Percentiles rank a stretch among this genome's conserved stretches.
phyloP scores from a whole-genome alignment of 2,797 vertebrate species.

The Oreochromis mossambicus region DNA sequence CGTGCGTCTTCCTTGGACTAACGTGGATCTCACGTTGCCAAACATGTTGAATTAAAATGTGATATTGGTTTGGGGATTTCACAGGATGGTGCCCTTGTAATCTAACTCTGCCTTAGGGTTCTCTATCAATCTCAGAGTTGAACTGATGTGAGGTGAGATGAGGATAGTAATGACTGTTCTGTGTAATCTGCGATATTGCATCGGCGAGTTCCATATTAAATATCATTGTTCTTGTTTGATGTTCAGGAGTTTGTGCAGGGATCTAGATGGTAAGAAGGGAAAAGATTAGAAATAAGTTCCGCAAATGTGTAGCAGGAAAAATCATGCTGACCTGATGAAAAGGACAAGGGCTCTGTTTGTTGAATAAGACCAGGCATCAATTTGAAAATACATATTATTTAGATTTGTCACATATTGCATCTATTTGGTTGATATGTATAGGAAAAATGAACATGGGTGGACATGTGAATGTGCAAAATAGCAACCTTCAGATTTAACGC shows the following conservation, averaged over 20 bases:
- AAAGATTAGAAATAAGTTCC: neutral
- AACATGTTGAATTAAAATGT: constrained; percentile 57
- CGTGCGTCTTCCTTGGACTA: constrained; percentile 2
- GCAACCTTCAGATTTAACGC: neutral
- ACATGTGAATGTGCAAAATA: neutral
- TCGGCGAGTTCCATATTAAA: constrained; percentile 19
- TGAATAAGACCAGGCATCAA: neutral
- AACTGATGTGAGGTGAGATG: constrained; percentile 46
- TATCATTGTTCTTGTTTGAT: constrained; percentile 30
- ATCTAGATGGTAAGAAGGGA: neutral
- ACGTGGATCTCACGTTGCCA: constrained; percentile 39
- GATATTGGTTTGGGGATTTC: constrained; percentile 64
- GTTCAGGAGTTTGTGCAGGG: neutral
- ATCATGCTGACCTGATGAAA: neutral
- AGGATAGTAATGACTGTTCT: constrained; percentile 51
- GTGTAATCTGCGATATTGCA: constrained; percentile 52
- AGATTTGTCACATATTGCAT: neutral
- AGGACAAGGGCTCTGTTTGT: neutral
- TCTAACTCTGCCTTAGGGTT: constrained; percentile 47
- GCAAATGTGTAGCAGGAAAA: neutral
- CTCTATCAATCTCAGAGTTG: constrained; percentile 40
- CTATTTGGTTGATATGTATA: neutral
- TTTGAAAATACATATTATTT: neutral
- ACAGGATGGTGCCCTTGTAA: constrained; percentile 42
- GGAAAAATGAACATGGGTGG: neutral